Evolutionary conservation across 2,113 vertebrate species (phyloP).

Genomic region (Gymnogyps californianus): DNA sequence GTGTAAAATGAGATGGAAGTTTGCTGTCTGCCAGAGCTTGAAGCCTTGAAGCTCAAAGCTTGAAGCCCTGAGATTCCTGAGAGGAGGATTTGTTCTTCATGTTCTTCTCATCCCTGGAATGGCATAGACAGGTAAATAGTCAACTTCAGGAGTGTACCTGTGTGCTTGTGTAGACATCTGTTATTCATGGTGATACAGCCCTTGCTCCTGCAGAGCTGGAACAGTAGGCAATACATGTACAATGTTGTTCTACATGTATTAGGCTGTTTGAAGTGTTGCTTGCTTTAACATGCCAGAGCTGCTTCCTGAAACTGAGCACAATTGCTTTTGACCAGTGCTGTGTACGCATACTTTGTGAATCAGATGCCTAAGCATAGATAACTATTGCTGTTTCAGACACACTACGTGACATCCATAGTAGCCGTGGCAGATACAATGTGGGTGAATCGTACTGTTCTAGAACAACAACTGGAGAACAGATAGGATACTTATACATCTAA

Average conservation of each 20-base stretch:
- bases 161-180: neutral
- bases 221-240: neutral
- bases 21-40: neutral
- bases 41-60: neutral
- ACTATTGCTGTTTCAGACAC: neutral
- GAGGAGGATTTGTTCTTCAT: neutral
- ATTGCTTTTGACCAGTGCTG: neutral
- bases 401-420: rapidly evolving
- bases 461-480: neutral
- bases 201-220: neutral
- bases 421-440: neutral
- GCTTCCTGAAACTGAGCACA: neutral
- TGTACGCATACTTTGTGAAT: neutral
- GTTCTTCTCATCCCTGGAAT: neutral
- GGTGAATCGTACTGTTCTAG: neutral
- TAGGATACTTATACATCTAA: neutral
- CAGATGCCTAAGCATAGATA: neutral
- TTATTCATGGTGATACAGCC: neutral
- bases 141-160: neutral
- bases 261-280: neutral
- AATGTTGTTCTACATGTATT: neutral
- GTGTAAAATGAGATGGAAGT: neutral
- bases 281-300: neutral
- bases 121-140: neutral
- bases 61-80: neutral